Conservation (phyloP, 2,797 vertebrate species). For the Gallinago nigripennis region DNA sequence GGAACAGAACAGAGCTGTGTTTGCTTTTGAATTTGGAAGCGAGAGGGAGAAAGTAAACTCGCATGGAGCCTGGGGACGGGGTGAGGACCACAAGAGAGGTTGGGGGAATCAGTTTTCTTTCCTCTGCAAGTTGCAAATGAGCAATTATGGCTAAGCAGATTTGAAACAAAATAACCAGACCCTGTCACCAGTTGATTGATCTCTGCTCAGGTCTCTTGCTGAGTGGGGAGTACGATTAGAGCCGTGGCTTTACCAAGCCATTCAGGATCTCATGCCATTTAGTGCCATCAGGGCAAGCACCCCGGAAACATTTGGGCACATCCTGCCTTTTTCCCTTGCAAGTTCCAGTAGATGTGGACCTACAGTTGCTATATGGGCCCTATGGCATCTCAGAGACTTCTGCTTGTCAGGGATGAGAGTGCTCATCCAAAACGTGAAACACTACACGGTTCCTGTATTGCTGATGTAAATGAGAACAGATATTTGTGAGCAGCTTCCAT, state of each 20-base stretch:
- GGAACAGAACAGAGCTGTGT: neutral
- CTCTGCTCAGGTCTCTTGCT: neutral
- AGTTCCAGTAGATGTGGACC: neutral
- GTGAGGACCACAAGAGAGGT: neutral
- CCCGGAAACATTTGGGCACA: neutral
- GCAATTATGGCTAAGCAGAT: neutral
- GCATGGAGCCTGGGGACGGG: neutral
- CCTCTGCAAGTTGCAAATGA: neutral
- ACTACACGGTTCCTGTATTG: accelerated
- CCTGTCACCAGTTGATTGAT: neutral
- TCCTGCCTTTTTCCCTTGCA: neutral
- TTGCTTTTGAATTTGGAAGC: neutral
- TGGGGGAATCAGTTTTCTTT: neutral
- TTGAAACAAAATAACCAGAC: neutral
- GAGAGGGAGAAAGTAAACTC: neutral
- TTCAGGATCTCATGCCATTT: neutral
- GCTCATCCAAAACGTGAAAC: neutral
- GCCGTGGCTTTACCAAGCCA: neutral
- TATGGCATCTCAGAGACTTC: neutral
- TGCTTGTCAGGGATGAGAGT: neutral
- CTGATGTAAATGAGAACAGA: neutral
- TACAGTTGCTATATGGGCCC: neutral
- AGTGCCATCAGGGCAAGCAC: neutral
- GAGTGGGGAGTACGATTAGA: neutral
- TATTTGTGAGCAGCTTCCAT: neutral